These are phyloP conservation scores for Podilymbus podiceps DNA, from an alignment of 2,113 vertebrate genomes.

Conservation along the genomic window DNA sequence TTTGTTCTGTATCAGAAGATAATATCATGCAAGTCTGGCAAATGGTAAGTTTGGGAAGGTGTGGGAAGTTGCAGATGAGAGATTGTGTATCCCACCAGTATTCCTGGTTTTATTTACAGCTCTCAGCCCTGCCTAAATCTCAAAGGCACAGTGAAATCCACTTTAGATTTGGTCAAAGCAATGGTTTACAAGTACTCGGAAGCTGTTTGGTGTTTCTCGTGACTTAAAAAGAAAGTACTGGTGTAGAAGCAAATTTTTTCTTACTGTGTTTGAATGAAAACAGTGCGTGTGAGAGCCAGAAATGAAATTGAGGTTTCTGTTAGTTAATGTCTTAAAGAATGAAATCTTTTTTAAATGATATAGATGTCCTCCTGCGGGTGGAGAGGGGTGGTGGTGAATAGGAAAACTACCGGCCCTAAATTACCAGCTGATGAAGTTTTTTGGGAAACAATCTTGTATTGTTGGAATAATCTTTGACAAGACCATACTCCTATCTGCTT, in stretches of 20 bases:
- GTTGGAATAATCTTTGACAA: not conserved
- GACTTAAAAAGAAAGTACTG: not conserved
- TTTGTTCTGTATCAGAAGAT: constrained; percentile 99
- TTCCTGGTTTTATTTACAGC: not conserved
- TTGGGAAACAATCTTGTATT: not conserved
- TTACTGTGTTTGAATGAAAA: not conserved
- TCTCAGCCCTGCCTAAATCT: not conserved
- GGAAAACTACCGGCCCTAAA: not conserved
- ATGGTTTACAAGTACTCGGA: not conserved
- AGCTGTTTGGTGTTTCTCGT: not conserved
- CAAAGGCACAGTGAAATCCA: not conserved
- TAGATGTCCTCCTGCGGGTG: not conserved
- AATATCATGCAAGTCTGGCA: constrained; percentile 99
- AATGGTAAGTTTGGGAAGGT: constrained; percentile 81
- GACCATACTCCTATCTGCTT: not conserved
- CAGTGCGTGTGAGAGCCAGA: not conserved
- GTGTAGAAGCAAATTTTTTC: not conserved
- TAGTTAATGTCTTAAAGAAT: not conserved
- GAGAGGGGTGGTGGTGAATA: not conserved
- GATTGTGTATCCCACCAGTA: not conserved
- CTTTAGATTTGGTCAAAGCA: not conserved
- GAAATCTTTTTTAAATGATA: not conserved
- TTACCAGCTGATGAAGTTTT: not conserved
- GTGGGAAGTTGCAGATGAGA: not conserved
- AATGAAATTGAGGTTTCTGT: not conserved